Conservation (phyloP, 2,113 vertebrate species). For the Malaclemys terrapin region DNA sequence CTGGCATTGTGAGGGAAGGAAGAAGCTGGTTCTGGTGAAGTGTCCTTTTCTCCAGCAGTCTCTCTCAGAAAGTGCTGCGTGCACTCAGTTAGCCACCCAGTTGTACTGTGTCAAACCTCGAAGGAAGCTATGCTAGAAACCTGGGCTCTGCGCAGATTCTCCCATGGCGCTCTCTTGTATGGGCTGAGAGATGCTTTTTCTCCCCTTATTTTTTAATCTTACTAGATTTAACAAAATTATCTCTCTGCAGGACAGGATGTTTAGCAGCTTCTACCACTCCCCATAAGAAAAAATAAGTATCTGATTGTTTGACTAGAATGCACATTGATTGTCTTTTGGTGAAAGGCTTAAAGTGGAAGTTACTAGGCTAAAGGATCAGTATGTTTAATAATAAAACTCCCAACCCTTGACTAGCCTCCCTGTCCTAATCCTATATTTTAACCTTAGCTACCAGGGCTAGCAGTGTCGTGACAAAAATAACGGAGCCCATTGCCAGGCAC, state of each 20-base stretch:
- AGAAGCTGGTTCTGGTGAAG: not conserved
- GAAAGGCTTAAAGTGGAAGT: not conserved
- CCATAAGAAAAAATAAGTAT: not conserved
- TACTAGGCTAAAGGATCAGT: not conserved
- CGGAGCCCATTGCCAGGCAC: not conserved
- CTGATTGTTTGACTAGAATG: constrained; percentile 6
- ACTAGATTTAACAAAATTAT: constrained; percentile 37
- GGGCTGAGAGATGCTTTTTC: constrained; percentile 9
- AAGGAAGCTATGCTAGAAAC: not conserved
- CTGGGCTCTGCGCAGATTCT: not conserved
- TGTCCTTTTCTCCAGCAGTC: not conserved
- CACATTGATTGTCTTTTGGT: not conserved
- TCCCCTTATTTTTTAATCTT: constrained; percentile 15
- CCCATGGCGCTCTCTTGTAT: not conserved
- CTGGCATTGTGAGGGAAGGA: not conserved
- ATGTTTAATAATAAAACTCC: not conserved
- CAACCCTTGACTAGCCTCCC: not conserved
- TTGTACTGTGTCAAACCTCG: not conserved
- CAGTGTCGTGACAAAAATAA: not conserved
- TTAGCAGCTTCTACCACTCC: constrained; percentile 14
- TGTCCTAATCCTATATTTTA: not conserved
- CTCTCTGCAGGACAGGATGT: constrained; percentile 15
- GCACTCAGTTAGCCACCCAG: not conserved
- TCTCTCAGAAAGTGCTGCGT: not conserved
- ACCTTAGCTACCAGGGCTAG: not conserved